Percentiles rank a stretch among this genome's conserved stretches.
phyloP scores from a whole-genome alignment of 1,140 invertebrate genomes.

The Probaryconus sp. region DNA sequence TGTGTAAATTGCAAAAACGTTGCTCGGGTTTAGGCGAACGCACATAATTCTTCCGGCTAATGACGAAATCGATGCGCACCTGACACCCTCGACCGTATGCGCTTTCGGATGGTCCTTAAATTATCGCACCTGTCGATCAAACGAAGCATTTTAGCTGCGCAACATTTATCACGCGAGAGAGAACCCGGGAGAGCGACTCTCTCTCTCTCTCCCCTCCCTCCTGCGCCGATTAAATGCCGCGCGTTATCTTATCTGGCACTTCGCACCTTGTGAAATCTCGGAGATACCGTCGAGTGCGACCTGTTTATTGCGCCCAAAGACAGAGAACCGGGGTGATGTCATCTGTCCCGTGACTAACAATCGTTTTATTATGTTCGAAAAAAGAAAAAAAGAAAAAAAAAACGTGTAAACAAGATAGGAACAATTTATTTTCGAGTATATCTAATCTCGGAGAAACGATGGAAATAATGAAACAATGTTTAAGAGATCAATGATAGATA shows the following conservation, averaged over 20 bases:
- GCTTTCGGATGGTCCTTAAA: slow-evolving; percentile 22
- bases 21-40: slow-evolving; percentile 30
- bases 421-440: too few relatives aligned
- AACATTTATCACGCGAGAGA: slow-evolving; percentile 9
- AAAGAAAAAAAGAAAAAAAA: slow-evolving; percentile 1
- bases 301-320: slow-evolving; percentile 31
- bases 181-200: slow-evolving; percentile 10
- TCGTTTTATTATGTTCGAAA: not conserved
- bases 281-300: slow-evolving; percentile 38
- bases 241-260: slow-evolving; percentile 50
- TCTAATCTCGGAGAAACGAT: too few relatives aligned
- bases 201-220: not conserved
- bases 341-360: slow-evolving; percentile 14
- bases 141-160: not conserved
- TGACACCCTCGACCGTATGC: slow-evolving; percentile 59
- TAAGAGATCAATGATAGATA: too few relatives aligned
- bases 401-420: not conserved
- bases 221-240: slow-evolving; percentile 10
- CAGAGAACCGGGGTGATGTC: slow-evolving; percentile 12
- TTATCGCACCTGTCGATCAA: slow-evolving; percentile 45
- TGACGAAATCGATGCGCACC: slow-evolving; percentile 62
- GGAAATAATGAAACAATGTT: too few relatives aligned
- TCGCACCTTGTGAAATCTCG: slow-evolving; percentile 39
- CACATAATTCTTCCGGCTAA: slow-evolving; percentile 57
- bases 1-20: slow-evolving; percentile 44